These are phyloP conservation scores for Brevimyrus niger DNA, from an alignment of 2,113 vertebrate species.

Conservation along the genomic window DNA sequence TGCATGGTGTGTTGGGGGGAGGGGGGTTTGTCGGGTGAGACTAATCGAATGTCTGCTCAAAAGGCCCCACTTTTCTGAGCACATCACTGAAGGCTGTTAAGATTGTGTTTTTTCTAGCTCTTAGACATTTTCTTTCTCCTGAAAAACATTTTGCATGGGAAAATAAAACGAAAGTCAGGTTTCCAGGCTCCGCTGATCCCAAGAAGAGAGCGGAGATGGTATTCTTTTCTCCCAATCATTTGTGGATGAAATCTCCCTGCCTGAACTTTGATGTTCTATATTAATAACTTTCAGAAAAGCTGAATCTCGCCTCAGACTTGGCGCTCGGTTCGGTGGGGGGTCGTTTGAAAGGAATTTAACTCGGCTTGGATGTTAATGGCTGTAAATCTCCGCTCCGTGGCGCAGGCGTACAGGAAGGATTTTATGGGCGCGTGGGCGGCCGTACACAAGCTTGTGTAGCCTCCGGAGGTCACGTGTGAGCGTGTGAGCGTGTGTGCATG, in stretches of 20 bases:
- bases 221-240: slow-evolving; percentile 24
- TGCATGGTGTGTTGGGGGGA: background rate
- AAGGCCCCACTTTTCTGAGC: background rate
- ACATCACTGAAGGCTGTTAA: background rate
- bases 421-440: background rate
- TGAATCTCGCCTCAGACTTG: slow-evolving; percentile 34
- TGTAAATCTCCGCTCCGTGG: background rate
- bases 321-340: slow-evolving; percentile 22
- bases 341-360: slow-evolving; percentile 31
- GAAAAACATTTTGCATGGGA: background rate
- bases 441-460: background rate
- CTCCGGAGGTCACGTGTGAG: background rate
- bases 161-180: background rate
- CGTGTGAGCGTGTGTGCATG: background rate
- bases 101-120: background rate
- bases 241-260: slow-evolving; percentile 15
- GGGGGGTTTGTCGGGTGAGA: background rate
- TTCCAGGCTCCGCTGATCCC: slow-evolving; percentile 10
- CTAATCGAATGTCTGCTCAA: background rate
- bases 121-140: background rate
- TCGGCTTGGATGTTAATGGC: slow-evolving; percentile 20
- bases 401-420: background rate
- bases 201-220: slow-evolving; percentile 23
- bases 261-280: slow-evolving; percentile 36
- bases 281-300: slow-evolving; percentile 36